These are phyloP conservation scores for Philopedon plagiatum DNA, from an alignment of 2,888 invertebrate genomes.

Conservation along the genomic window DNA sequence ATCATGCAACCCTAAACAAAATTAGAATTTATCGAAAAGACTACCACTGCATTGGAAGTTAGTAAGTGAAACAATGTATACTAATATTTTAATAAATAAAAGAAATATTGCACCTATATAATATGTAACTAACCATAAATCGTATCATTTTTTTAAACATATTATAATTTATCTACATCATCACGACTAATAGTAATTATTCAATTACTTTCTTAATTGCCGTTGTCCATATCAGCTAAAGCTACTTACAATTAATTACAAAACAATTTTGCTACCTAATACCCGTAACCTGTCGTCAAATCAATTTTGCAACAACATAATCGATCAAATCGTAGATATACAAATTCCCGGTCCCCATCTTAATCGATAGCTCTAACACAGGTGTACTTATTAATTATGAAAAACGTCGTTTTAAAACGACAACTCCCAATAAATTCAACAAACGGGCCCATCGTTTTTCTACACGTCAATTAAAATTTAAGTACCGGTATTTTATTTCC, in stretches of 20 bases:
- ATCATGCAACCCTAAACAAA: too few relatives aligned
- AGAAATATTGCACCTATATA: too few relatives aligned
- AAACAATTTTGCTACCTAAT: background rate
- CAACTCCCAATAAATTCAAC: conserved; percentile 64
- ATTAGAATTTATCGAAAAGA: too few relatives aligned
- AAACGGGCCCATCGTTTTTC: conserved; percentile 61
- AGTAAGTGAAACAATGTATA: too few relatives aligned
- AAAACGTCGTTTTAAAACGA: conserved; percentile 67
- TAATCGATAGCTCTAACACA: conserved; percentile 57
- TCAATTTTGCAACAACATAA: background rate
- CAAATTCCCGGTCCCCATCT: conserved; percentile 48
- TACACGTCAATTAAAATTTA: conserved; percentile 67
- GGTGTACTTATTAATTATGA: conserved; percentile 58
- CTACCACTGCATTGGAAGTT: too few relatives aligned
- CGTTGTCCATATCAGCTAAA: too few relatives aligned
- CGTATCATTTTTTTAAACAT: too few relatives aligned
- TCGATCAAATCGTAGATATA: conserved; percentile 9
- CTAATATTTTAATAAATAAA: too few relatives aligned
- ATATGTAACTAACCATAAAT: too few relatives aligned
- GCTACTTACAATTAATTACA: background rate
- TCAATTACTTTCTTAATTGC: too few relatives aligned
- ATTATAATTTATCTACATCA: too few relatives aligned
- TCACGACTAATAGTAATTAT: too few relatives aligned
- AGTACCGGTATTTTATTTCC: conserved; percentile 60
- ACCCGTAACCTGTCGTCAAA: background rate